phyloP scores from a whole-genome alignment of 1,140 invertebrate species.

The Campoletis sonorensis region DNA sequence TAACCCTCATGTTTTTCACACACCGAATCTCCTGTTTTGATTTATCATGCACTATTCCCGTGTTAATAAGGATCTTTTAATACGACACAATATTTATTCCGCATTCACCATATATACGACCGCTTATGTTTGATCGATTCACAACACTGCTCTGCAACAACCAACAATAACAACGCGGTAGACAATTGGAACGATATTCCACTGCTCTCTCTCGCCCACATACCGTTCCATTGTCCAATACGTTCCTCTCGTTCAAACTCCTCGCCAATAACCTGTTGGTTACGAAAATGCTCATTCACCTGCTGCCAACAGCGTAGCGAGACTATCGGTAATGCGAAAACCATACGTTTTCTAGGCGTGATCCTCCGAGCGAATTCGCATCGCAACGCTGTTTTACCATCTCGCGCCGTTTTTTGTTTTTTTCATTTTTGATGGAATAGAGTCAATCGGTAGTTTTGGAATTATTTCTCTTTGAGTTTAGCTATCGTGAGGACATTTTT shows the following conservation, averaged over 20 bases:
- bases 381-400: no score
- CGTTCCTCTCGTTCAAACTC: slow-evolving; percentile 26
- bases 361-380: no score
- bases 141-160: no score
- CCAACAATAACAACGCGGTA: background rate
- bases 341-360: no score
- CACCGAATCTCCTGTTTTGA: background rate
- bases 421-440: no score
- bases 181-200: background rate
- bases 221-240: background rate
- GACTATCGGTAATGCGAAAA: no score
- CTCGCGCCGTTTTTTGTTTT: no score
- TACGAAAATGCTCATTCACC: background rate
- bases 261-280: background rate
- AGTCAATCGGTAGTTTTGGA: no score
- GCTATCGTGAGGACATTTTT: no score
- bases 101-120: background rate
- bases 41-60: background rate
- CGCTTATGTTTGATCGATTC: slow-evolving; percentile 35
- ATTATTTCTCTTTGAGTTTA: no score
- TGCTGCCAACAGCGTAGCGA: no score
- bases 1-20: background rate
- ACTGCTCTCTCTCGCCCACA: background rate
- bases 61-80: background rate
- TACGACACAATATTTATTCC: background rate